A percentile compares a stretch with the other conserved stretches of the same genome.
These are phyloP conservation scores for Deilephila elpenor DNA, from an alignment of 2,888 invertebrate species.

Conservation along the genomic window DNA sequence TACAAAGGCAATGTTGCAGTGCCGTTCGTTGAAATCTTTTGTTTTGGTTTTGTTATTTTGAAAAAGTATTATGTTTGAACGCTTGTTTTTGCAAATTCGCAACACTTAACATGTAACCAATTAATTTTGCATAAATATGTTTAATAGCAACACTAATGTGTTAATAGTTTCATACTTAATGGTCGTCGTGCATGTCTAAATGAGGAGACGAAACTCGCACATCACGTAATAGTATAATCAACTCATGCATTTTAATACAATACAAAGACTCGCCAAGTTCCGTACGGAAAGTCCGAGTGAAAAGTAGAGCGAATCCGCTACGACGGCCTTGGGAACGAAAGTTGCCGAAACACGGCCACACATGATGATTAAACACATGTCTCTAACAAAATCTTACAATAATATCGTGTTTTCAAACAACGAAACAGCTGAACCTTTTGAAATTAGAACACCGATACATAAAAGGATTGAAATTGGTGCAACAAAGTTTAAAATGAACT, in stretches of 20 bases:
- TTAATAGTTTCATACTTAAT: neutral
- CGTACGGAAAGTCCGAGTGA: slow-evolving; percentile 60
- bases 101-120: slow-evolving; percentile 30
- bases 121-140: slow-evolving; percentile 30
- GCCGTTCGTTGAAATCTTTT: slow-evolving; percentile 73
- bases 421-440: neutral
- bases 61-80: neutral
- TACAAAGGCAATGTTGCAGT: slow-evolving; percentile 42
- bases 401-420: neutral
- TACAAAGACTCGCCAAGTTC: slow-evolving; percentile 35
- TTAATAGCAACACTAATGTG: slow-evolving; percentile 33
- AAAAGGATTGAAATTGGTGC: too few relatives aligned
- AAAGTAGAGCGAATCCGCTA: slow-evolving; percentile 63
- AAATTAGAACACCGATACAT: too few relatives aligned
- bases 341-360: slow-evolving; percentile 57
- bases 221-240: slow-evolving; percentile 19
- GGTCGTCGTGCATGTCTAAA: neutral
- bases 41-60: slow-evolving; percentile 36
- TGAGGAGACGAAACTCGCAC: neutral
- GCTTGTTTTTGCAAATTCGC: neutral
- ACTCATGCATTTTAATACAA: slow-evolving; percentile 28
- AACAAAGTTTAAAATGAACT: neutral
- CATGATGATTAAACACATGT: slow-evolving; percentile 38
- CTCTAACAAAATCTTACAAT: neutral
- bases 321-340: slow-evolving; percentile 60